phyloP scores from a whole-genome alignment of 2,797 vertebrate genomes.

The Podarcis lilfordi region DNA sequence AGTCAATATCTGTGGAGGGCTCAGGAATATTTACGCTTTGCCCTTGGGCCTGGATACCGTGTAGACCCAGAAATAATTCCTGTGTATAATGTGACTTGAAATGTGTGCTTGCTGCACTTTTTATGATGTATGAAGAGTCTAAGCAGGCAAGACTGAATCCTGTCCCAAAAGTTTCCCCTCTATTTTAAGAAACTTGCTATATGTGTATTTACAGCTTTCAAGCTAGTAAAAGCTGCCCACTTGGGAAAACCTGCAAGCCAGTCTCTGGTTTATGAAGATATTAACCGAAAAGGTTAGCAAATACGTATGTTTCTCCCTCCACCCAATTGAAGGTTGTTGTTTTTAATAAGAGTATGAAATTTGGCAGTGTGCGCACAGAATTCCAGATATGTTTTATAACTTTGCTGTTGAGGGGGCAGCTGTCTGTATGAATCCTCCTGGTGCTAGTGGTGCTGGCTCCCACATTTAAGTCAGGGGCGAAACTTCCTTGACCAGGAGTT shows the following conservation, averaged over 20 bases:
- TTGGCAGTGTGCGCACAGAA: too few relatives aligned
- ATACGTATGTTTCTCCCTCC: not conserved
- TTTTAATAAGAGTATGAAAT: not conserved
- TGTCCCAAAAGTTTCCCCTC: not conserved
- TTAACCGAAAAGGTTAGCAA: slow-evolving; percentile 12
- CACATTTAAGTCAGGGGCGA: not conserved
- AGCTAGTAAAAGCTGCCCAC: not conserved
- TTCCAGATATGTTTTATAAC: not conserved
- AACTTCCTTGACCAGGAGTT: not conserved
- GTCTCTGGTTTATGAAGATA: slow-evolving; percentile 12
- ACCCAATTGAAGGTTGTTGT: not conserved
- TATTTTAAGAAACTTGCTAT: slow-evolving; percentile 5
- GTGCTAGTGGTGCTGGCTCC: not conserved
- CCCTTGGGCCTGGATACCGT: not conserved
- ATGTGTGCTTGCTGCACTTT: not conserved
- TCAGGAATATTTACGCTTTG: not conserved
- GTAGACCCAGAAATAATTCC: not conserved
- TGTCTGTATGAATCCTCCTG: not conserved
- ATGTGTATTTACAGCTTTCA: slow-evolving; percentile 10
- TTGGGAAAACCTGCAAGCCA: not conserved
- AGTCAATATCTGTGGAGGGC: not conserved
- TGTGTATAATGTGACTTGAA: not conserved
- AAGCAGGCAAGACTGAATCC: not conserved
- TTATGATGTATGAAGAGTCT: not conserved
- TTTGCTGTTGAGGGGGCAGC: not conserved